Conservation (phyloP, 2,797 vertebrate species). For the Thripadectes ignobilis region DNA sequence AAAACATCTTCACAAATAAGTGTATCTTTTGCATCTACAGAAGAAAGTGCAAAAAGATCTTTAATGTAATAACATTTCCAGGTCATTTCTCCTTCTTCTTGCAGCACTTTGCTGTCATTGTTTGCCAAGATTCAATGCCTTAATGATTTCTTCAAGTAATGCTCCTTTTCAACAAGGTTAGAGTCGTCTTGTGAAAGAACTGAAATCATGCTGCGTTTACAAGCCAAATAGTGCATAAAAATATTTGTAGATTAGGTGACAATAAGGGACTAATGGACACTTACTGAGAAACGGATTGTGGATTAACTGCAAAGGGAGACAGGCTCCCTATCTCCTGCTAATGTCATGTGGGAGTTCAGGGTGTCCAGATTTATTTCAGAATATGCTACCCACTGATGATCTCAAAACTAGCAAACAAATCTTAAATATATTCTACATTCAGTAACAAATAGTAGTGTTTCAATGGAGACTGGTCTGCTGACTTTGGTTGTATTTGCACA, state of each 20-base stretch:
- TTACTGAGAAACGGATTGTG: not conserved
- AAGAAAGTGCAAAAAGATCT: rapidly evolving
- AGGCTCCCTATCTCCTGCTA: not conserved
- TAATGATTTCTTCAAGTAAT: not conserved
- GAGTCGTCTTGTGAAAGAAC: not conserved
- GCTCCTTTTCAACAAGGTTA: not conserved
- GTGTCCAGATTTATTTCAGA: not conserved
- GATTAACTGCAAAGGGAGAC: not conserved
- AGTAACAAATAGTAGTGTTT: not conserved
- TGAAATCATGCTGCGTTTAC: not conserved
- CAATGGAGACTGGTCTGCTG: not conserved
- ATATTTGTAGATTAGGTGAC: not conserved
- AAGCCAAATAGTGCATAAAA: not conserved
- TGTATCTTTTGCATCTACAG: not conserved
- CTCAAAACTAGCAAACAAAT: not conserved
- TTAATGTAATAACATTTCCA: not conserved
- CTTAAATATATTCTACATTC: not conserved
- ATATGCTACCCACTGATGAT: not conserved
- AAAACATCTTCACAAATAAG: not conserved
- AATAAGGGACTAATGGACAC: not conserved
- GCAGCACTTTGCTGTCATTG: not conserved
- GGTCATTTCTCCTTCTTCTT: not conserved
- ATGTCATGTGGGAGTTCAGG: not conserved
- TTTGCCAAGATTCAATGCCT: not conserved
- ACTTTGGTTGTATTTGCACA: not conserved